Base-by-base conservation (phyloP, 2,797 vertebrate species). In the Smutsia temminckii region DNA sequence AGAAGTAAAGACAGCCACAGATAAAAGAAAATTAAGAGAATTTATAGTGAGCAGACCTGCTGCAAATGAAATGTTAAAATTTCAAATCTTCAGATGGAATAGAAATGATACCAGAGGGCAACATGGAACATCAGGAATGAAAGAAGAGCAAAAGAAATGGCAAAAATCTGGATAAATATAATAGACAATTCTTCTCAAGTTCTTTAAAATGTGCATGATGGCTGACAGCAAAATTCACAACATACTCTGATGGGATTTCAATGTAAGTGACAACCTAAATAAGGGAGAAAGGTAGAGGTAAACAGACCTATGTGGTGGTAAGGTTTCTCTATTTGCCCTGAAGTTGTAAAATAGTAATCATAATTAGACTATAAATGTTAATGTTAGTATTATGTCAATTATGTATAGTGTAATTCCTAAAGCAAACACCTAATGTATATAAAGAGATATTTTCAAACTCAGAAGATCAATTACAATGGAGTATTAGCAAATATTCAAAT, bases 131-230 rank as follows among this genome's bases (percentile, higher is more conserved):
- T 34, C 18, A 32, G 40, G n/a, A 84, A 75, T 55, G 20, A 83
- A 59, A 64, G 46, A 37, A 77, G 12, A 85, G 5, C 59, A 83
- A 84, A 7, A 40, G 14, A 68, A 68, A 77, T n/a, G 20, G 59
- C 77, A 94, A 89, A 83, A 77, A 89, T 32, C 69, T 84, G 40
- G 51, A 69, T 68, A 89, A 83, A 81, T 29, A 81, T 20, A 93
- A 40, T 21, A 83, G 37, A 77, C 17, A 68, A 66, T 64, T 75
- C 40, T 84, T 59, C 18, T 59, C 71, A 66, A 55, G 23, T 85
- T 71, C 59, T 94, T 93, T 34, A 83, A 69, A 83, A 53, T 63
- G 61, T 69, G 18, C n/a, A 85, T 63, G 75, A 91, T 23, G 46
- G 37, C 71, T 89, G 61, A 78, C 25, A 61, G 34, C 18, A 72